Base-by-base conservation (phyloP, 2,113 vertebrate genomes). In the Arizona elegans region DNA sequence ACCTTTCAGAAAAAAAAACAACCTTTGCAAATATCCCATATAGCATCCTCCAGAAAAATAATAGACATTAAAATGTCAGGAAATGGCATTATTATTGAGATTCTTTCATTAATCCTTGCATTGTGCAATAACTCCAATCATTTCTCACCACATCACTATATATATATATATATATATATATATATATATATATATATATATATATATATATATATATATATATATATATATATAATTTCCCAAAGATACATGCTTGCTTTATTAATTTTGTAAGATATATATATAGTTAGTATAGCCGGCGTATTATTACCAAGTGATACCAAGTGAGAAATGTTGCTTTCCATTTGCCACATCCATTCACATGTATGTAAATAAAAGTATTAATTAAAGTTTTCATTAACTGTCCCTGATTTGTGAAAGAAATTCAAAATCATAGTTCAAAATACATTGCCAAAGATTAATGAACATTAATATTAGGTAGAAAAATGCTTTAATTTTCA, bases 391-490 rank as follows among this genome's bases (percentile, higher is more conserved):
- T 13, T 95, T 10, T 94, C 95, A 91, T 29, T 91, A 94, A 47
- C 53, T 59, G 26, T 94, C 95, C 95, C 93, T 91, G 94, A 93
- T 93, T 11, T 55, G 81, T 89, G 87, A 96, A 93, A 33, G 38
- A 91, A 89, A 91, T 52, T 8, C 10, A 88, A 90, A 91, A 54
- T 0, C 0, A 55, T 87, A 95, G 59, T 33, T 94, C 75, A 95
- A 94, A 95, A 92, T 26, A 26, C 5, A 56, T 95, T 54, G 88
- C 21, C n/a, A 86, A 92, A 91, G 58, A 12, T 85, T 29, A 86
- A 93, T 93, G 70, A 91, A 93, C 91, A 52, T 91, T 91, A 91
- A 95, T 93, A 17, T 91, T 91, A 50, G 54, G 89, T 81, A 90
- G 13, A 56, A 85, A 96, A 91, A 91, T 54, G n/a, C 15, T 24